Percentiles rank a stretch among this genome's conserved stretches.
These are phyloP conservation scores for Drosophila ercepeae DNA, from an alignment of 1,140 invertebrate genomes.

Conservation along the genomic window DNA sequence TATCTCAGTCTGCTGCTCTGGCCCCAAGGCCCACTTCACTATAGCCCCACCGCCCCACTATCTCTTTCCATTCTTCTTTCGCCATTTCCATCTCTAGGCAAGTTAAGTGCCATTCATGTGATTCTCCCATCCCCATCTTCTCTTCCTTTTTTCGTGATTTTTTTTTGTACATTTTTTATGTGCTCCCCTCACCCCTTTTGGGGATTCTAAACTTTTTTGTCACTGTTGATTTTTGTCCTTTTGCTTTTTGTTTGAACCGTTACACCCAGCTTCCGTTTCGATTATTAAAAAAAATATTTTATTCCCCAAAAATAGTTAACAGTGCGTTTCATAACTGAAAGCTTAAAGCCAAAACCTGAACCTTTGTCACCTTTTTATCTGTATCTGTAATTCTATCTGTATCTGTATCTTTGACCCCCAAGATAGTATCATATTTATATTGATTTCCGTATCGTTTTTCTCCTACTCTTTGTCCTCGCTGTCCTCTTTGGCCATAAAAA, in stretches of 20 bases:
- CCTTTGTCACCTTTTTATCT: too few relatives aligned
- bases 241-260: constrained; percentile 51
- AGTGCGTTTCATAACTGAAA: constrained; percentile 17
- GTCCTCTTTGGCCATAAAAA: constrained; percentile 35
- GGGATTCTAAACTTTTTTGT: constrained; percentile 52
- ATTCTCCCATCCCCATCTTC: constrained; percentile 34
- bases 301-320: constrained; percentile 18
- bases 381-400: not conserved
- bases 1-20: constrained; percentile 38
- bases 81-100: constrained; percentile 46
- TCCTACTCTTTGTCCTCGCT: not conserved
- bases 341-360: too few relatives aligned
- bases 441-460: constrained; percentile 32
- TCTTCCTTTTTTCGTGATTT: not conserved
- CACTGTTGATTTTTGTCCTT: constrained; percentile 47
- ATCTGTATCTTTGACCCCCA: not conserved
- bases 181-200: constrained; percentile 28
- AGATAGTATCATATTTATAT: constrained; percentile 23
- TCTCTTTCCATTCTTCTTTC: constrained; percentile 10
- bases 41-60: constrained; percentile 15
- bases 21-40: constrained; percentile 48
- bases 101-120: constrained; percentile 79
- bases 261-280: constrained; percentile 23
- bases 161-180: constrained; percentile 24
- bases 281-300: constrained; percentile 64